phyloP scores from a whole-genome alignment of 2,797 vertebrate species.

The Poecilia wingei region DNA sequence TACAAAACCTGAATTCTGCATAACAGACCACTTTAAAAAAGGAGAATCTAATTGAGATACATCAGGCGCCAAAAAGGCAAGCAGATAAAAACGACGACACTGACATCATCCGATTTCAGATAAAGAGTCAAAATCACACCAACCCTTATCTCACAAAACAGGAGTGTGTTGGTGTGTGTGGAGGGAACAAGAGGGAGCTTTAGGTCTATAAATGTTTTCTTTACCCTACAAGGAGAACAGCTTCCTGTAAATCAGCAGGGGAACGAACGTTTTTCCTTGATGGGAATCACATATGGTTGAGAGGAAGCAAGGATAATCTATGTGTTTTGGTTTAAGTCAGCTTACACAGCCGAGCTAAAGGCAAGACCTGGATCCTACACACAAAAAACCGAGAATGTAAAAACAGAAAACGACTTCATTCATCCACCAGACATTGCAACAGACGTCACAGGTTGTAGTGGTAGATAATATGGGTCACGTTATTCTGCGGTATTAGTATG shows the following conservation, averaged over 20 bases:
- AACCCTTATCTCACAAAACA: constrained; percentile 32
- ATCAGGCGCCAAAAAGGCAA: not conserved
- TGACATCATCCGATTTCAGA: constrained; percentile 25
- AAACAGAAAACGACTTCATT: not conserved
- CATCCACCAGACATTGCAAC: not conserved
- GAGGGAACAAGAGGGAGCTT: constrained; percentile 30
- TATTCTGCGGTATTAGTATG: no score
- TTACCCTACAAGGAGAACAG: constrained; percentile 65
- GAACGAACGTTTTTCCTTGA: constrained; percentile 32
- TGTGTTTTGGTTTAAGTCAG: not conserved
- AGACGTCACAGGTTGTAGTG: not conserved
- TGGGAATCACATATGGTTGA: constrained; percentile 42
- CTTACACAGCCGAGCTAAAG: not conserved
- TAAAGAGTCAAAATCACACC: constrained; percentile 12
- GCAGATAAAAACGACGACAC: not conserved
- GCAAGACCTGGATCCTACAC: not conserved
- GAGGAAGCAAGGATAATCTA: not conserved
- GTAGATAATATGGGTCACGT: no score
- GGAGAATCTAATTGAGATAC: constrained; percentile 5
- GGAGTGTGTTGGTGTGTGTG: constrained; percentile 12
- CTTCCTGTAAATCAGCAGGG: constrained; percentile 32
- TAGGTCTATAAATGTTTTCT: constrained; percentile 60
- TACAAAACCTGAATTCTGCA: no score
- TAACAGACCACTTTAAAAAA: constrained; percentile 1
- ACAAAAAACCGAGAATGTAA: not conserved